Percentiles rank a stretch among this genome's conserved stretches.
These are phyloP conservation scores for Entomyzon cyanotis DNA, from an alignment of 2,113 vertebrate genomes.

Conservation along the genomic window DNA sequence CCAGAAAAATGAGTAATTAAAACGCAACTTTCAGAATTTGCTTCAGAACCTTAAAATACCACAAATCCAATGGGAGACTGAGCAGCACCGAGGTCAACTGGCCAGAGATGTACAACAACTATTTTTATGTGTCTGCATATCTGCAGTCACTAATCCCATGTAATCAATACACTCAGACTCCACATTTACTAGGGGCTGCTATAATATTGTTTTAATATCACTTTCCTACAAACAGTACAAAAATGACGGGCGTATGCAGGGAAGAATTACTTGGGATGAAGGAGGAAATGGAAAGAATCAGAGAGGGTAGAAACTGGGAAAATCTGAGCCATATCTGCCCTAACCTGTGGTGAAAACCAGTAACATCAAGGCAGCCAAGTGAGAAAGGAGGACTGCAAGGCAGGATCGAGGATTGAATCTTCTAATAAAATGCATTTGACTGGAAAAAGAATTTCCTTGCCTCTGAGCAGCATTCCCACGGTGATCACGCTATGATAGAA, in stretches of 20 bases:
- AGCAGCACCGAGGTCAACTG: background rate
- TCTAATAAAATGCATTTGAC: slow-evolving; percentile 32
- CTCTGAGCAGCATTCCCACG: background rate
- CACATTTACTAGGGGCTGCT: background rate
- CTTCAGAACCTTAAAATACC: background rate
- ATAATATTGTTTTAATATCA: background rate
- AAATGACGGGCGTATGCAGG: fast-evolving
- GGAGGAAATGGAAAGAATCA: background rate
- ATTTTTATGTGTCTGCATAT: background rate
- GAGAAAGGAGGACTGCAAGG: background rate
- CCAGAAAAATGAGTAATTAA: background rate
- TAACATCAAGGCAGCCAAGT: background rate
- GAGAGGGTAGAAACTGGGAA: background rate
- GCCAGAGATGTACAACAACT: background rate
- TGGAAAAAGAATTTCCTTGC: slow-evolving; percentile 47
- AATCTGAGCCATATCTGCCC: background rate
- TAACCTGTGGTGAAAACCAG: background rate
- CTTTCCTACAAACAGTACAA: background rate
- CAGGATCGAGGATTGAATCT: background rate
- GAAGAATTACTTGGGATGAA: background rate
- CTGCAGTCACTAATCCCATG: background rate
- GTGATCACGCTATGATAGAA: background rate
- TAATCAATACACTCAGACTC: background rate
- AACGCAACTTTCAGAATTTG: background rate
- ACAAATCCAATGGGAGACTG: background rate